Evolutionary conservation across 2,888 invertebrate species (phyloP).

Genomic region (Heliconius cydno): DNA sequence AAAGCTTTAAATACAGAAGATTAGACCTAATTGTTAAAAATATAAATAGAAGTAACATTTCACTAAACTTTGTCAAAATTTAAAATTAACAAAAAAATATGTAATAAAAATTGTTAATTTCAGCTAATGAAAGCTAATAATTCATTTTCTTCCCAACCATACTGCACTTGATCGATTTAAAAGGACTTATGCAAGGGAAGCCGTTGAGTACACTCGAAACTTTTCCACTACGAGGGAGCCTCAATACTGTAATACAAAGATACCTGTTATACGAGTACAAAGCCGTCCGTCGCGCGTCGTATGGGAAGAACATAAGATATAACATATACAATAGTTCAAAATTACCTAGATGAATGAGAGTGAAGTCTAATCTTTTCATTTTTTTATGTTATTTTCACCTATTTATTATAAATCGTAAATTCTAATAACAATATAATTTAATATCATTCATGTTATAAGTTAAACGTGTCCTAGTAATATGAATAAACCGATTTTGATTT

Average conservation of each 20-base stretch:
- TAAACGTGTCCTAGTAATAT: too few species aligned
- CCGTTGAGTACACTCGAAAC: constrained; percentile 38
- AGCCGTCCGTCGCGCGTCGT: not conserved
- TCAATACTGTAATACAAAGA: constrained; percentile 29
- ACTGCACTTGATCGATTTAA: constrained; percentile 38
- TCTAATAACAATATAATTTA: too few species aligned
- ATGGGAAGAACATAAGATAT: not conserved
- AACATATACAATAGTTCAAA: not conserved
- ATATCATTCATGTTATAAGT: too few species aligned
- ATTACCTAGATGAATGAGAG: not conserved
- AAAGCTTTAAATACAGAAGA: too few species aligned
- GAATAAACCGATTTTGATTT: too few species aligned
- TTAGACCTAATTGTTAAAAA: not conserved
- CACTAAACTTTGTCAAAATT: not conserved
- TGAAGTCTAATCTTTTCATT: not conserved
- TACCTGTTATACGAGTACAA: constrained; percentile 7
- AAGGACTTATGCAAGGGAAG: constrained; percentile 40
- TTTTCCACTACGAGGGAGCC: constrained; percentile 31
- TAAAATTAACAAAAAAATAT: not conserved
- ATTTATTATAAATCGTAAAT: too few species aligned
- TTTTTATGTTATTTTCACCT: too few species aligned
- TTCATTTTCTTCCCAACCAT: constrained; percentile 20
- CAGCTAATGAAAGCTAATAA: not conserved
- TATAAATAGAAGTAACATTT: not conserved
- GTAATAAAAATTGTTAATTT: too few species aligned